Conservation (phyloP, 2,113 vertebrate species). For the Myotis davidii region DNA sequence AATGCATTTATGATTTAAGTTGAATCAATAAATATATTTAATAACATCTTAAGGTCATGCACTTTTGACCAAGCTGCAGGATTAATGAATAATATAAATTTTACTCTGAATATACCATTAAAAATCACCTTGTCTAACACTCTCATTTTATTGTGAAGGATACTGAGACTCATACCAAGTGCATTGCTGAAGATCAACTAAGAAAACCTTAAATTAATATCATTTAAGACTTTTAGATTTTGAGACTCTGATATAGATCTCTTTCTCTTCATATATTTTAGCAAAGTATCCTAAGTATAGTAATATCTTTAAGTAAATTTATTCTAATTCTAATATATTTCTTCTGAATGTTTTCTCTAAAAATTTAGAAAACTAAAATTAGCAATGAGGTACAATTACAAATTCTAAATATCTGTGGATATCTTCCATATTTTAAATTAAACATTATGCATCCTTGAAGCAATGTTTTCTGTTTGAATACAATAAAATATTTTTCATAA, state of each 20-base stretch:
- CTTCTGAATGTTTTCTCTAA: not conserved
- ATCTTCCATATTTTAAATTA: not conserved
- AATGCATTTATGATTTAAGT: not conserved
- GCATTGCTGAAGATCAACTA: not conserved
- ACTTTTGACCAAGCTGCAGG: not conserved
- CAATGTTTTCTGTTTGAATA: not conserved
- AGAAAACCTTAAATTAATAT: not conserved
- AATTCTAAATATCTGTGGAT: not conserved
- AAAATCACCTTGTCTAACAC: not conserved
- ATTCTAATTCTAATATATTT: not conserved
- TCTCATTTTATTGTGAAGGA: not conserved
- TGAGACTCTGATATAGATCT: not conserved
- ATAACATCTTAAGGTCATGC: slow-evolving; percentile 1
- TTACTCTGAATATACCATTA: slow-evolving; percentile 26
- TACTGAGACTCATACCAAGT: not conserved
- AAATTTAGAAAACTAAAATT: slow-evolving; percentile 15
- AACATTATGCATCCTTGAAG: not conserved
- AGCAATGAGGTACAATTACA: not conserved
- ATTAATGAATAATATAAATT: not conserved
- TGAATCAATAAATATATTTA: slow-evolving; percentile 47
- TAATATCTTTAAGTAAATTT: not conserved
- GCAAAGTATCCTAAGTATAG: not conserved
- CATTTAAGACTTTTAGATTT: not conserved
- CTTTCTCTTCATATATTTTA: not conserved
- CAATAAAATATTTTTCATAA: not conserved